Evolutionary conservation across 1,140 invertebrate species (phyloP).

Genomic region (Meloidogyne hapla): DNA sequence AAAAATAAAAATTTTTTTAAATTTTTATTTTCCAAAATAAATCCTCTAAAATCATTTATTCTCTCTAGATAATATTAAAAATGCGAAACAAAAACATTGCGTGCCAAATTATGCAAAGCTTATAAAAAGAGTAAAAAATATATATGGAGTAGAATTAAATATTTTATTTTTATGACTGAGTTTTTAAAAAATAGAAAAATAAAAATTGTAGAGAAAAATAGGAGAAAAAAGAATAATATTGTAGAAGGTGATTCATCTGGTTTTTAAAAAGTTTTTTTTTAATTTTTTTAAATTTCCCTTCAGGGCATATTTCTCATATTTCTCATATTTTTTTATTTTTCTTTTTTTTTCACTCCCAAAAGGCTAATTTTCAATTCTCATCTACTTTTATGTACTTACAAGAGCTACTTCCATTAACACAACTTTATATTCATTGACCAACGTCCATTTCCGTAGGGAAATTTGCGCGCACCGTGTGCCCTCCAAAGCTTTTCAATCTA

Average conservation of each 20-base stretch:
- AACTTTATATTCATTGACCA: neutral
- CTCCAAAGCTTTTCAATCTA: neutral
- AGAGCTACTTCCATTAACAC: too few species aligned
- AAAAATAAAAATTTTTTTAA: too few species aligned
- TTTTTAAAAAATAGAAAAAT: neutral
- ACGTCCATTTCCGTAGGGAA: constrained; percentile 1
- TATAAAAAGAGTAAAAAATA: neutral
- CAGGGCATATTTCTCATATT: too few species aligned
- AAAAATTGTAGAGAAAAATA: neutral
- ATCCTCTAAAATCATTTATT: neutral
- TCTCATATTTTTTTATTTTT: neutral
- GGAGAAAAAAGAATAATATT: too few species aligned
- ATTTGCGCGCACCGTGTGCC: neutral
- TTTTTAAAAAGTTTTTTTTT: too few species aligned
- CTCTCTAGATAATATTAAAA: neutral
- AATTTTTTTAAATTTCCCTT: too few species aligned
- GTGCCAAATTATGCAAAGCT: constrained; percentile 5
- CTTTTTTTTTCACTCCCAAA: neutral
- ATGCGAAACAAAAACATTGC: neutral
- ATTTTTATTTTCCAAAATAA: neutral
- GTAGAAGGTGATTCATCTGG: too few species aligned
- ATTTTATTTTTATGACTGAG: neutral
- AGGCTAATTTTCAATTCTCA: neutral
- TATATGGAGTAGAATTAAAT: neutral
- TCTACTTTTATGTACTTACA: neutral